A percentile compares a stretch with the other conserved stretches of the same genome.
phyloP scores from a whole-genome alignment of 2,797 vertebrate genomes.

The Hemibagrus guttatus region DNA sequence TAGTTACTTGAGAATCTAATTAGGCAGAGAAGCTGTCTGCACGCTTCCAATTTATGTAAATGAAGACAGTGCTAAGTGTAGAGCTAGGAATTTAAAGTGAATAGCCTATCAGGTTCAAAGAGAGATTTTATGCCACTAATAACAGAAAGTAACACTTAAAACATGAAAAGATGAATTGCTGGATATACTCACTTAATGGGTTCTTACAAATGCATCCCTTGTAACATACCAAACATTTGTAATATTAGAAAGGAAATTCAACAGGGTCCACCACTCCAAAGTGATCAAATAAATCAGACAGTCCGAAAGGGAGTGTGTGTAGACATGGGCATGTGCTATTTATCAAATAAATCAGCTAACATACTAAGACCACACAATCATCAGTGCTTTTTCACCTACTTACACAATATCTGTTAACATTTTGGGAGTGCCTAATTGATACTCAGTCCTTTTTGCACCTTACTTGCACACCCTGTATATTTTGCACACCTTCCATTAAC shows the following conservation, averaged over 20 bases:
- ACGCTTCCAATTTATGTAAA: constrained; percentile 50
- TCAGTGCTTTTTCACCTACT: too few species aligned
- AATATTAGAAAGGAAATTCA: constrained; percentile 13
- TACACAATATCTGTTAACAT: too few species aligned
- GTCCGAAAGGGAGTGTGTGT: not conserved
- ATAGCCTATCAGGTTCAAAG: not conserved
- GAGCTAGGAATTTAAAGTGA: constrained; percentile 5
- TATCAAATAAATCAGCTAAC: too few species aligned
- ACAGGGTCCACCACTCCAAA: not conserved
- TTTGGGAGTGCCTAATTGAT: too few species aligned
- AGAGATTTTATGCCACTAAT: constrained; percentile 16
- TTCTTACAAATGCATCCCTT: constrained; percentile 22
- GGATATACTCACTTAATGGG: not conserved
- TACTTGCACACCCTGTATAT: too few species aligned
- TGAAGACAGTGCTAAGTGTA: constrained; percentile 37
- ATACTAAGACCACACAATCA: too few species aligned
- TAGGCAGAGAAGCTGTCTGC: constrained; percentile 48
- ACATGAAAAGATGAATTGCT: not conserved
- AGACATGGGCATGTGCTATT: not conserved
- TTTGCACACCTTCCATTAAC: too few species aligned
- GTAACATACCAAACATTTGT: constrained; percentile 8
- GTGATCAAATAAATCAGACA: constrained; percentile 14
- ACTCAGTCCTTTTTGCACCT: too few species aligned
- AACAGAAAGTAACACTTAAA: not conserved
- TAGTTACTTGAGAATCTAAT: constrained; percentile 54